These are phyloP conservation scores for Lycocorax pyrrhopterus DNA, from an alignment of 2,113 vertebrate species.

Conservation along the genomic window DNA sequence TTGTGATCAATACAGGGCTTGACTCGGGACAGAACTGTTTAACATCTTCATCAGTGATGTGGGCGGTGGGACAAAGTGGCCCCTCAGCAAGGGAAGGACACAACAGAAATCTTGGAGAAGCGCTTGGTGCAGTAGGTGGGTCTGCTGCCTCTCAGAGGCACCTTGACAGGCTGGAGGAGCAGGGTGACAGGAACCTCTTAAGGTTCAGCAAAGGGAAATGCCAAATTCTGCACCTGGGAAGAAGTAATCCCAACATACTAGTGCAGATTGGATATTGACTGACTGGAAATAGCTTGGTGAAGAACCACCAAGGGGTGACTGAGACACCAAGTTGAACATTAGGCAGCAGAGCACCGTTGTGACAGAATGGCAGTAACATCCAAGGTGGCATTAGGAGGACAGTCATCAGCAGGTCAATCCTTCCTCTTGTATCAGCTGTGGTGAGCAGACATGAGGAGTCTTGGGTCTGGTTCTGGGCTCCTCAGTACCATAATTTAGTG, in stretches of 20 bases:
- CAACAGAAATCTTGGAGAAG: background rate
- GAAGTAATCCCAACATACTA: background rate
- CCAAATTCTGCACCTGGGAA: background rate
- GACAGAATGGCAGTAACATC: background rate
- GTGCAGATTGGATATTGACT: background rate
- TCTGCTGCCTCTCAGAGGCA: background rate
- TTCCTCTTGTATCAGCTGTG: background rate
- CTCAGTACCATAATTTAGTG: background rate
- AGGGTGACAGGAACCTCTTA: background rate
- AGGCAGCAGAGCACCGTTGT: background rate
- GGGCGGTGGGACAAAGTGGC: fast-evolving
- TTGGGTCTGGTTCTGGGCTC: background rate
- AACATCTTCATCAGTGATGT: background rate
- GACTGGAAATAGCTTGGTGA: background rate
- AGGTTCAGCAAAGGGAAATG: background rate
- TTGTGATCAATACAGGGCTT: background rate
- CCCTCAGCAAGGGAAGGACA: background rate
- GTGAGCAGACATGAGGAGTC: fast-evolving
- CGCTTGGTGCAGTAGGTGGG: background rate
- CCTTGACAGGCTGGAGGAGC: background rate
- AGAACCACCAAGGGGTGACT: background rate
- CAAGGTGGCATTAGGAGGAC: background rate
- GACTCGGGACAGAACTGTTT: background rate
- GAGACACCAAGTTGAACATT: background rate
- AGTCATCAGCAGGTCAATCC: background rate